phyloP scores from a whole-genome alignment of 2,888 invertebrate genomes.

The Disparrhopalites patrizii region DNA sequence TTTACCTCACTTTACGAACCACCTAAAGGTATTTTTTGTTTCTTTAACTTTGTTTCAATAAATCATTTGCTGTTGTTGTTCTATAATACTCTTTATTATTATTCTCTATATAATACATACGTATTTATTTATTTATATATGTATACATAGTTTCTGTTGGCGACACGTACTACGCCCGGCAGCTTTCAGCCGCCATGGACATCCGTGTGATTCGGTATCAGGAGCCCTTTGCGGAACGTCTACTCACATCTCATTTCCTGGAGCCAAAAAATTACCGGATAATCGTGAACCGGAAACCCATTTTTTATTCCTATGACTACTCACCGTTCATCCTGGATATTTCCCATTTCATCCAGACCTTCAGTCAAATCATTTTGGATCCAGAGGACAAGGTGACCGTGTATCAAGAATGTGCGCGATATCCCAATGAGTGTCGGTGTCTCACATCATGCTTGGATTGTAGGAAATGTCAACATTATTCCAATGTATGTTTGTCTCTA shows the following conservation, averaged over 20 bases:
- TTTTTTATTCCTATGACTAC: conserved; percentile 13
- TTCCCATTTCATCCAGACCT: background rate
- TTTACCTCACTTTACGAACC: no score
- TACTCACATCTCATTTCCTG: conserved; percentile 4
- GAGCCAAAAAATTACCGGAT: conserved; percentile 13
- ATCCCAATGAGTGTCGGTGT: background rate
- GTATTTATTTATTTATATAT: no score
- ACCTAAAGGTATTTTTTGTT: no score
- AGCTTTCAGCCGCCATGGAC: background rate
- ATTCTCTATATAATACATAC: no score
- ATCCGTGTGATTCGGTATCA: background rate
- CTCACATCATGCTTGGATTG: background rate
- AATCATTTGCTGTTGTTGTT: no score
- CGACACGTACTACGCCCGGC: background rate
- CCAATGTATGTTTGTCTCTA: background rate
- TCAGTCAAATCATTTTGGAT: conserved; percentile 8
- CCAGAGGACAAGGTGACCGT: background rate
- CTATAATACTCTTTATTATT: no score
- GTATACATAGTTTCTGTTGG: no score
- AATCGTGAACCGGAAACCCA: background rate
- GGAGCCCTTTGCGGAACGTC: background rate
- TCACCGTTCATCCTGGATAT: background rate
- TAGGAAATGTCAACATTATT: background rate
- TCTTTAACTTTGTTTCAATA: no score
- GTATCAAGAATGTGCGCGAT: background rate